Base-by-base conservation (phyloP, 2,113 vertebrate genomes). In the Sminthopsis crassicaudata region DNA sequence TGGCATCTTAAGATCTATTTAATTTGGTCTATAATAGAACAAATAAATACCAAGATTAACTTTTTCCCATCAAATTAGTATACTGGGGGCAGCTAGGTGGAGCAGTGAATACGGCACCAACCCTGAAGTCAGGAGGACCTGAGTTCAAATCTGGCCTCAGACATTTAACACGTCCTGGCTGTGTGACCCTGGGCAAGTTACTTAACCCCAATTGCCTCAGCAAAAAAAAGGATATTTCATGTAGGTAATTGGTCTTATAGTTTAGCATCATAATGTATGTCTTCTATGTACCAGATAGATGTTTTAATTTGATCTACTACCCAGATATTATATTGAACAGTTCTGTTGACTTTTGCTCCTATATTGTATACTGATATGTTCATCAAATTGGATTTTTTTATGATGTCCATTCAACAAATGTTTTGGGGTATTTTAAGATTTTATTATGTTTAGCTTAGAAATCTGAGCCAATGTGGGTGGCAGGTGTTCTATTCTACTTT, bases 391-490 rank as follows among this genome's bases (percentile, higher is more conserved):
- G 48, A 25, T 96, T 36, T 84, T 67, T 95, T 25, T 91, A n/a
- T 95, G 93, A 94, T 95, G 42, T 60, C 92, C 22, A 94, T 53
- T 97, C 53, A 91, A 90, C 95, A 93, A 55, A 93, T 94, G 90
- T 60, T 53, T 19, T 90, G 91, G 92, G 57, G 48, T 60, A 92
- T 10, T 89, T 30, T 90, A 67, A 93, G 90, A 92, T 53, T 92
- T 94, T 91, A 23, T 24, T 91, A 1, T 91, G 51, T 96, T 96
- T 36, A 92, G 50, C 52, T 51, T 26, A 60, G 6, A 95, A 95
- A 90, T 91, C 89, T 27, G 27, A 76, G 95, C 96, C 93, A 96
- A 8, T 96, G 84, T 96, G 46, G 94, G 90, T 95, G 94, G 30
- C 90, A 94, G 89, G 91, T 48, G 91, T 46, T 60, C 95, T 95